Conservation (phyloP, 2,797 vertebrate species). For the Megaceryle alcyon region DNA sequence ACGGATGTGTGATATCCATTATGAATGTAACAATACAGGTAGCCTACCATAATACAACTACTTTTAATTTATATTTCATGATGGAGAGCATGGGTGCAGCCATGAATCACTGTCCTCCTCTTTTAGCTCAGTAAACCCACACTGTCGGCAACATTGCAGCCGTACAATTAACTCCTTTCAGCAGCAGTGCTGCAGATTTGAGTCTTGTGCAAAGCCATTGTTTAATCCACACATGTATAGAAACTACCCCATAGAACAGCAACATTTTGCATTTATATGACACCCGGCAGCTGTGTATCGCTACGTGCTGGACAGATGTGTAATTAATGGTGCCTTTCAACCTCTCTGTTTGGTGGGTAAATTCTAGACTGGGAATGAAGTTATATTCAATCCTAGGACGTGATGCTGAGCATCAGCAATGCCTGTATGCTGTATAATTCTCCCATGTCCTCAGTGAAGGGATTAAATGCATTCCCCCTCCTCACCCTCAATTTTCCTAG, state of each 20-base stretch:
- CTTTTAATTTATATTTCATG: constrained; percentile 69
- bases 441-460: constrained; percentile 5
- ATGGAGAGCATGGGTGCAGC: constrained; percentile 37
- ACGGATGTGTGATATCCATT: constrained; percentile 72
- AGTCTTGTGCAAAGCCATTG: constrained; percentile 19
- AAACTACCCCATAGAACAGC: constrained; percentile 25
- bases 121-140: constrained; percentile 62
- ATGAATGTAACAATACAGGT: constrained; percentile 72
- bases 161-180: constrained; percentile 58
- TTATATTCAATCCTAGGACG: not conserved
- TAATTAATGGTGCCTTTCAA: constrained; percentile 61
- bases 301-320: constrained; percentile 42
- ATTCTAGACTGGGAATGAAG: constrained; percentile 41
- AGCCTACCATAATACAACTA: constrained; percentile 60
- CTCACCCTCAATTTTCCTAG: constrained; percentile 34
- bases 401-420: constrained; percentile 30
- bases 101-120: constrained; percentile 54
- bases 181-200: constrained; percentile 50
- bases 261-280: constrained; percentile 62
- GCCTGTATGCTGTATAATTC: constrained; percentile 32
- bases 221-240: constrained; percentile 40
- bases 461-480: constrained; percentile 34
- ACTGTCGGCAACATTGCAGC: constrained; percentile 35
- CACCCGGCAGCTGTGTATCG: not conserved
- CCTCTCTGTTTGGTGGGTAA: constrained; percentile 53